phyloP scores from a whole-genome alignment of 2,797 vertebrate species.

The Pristis pectinata region DNA sequence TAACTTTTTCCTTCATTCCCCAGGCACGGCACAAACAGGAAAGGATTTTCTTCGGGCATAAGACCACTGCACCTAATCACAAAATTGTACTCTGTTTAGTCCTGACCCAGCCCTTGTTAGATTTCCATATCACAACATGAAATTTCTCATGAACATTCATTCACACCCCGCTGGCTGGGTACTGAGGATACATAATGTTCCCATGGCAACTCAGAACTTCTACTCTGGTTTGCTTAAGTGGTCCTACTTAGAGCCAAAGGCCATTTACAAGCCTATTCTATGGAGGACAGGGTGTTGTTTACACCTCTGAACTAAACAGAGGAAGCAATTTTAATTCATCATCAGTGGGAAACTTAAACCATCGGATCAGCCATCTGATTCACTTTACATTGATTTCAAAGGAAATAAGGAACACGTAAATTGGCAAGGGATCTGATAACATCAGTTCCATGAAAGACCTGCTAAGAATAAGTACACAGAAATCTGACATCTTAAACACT shows the following conservation, averaged over 20 bases:
- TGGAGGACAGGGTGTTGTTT: background rate
- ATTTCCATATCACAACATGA: background rate
- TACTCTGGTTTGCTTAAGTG: background rate
- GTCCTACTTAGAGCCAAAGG: background rate
- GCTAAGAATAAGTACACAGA: background rate
- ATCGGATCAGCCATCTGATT: background rate
- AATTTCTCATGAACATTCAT: constrained; percentile 7
- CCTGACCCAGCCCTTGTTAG: background rate
- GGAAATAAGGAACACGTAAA: background rate
- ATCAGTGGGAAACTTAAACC: background rate
- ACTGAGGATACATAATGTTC: background rate
- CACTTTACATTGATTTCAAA: too few relatives aligned
- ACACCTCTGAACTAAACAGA: background rate
- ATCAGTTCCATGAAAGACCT: background rate
- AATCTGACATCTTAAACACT: background rate
- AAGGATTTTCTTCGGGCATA: background rate
- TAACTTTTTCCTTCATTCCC: background rate
- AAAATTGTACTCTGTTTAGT: background rate
- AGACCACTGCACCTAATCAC: background rate
- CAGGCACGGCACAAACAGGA: background rate
- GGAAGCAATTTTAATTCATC: background rate
- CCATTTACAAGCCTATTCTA: background rate
- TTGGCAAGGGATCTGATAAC: background rate
- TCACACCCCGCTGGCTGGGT: background rate
- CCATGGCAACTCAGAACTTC: background rate